Conservation (phyloP, 2,113 vertebrate genomes). For the Boleophthalmus pectinirostris region DNA sequence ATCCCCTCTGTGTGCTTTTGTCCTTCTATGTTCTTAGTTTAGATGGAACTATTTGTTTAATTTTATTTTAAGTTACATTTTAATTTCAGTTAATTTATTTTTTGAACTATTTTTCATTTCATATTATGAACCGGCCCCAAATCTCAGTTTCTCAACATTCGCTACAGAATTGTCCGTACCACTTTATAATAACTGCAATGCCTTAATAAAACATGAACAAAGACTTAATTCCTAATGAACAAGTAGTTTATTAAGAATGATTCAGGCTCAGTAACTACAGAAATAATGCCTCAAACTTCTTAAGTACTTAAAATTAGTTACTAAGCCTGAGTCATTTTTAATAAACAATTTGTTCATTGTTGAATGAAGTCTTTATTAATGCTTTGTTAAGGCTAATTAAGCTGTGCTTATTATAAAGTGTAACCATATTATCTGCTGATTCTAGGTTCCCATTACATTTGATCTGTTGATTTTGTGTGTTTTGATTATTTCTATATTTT, state of each 20-base stretch:
- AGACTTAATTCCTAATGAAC: too few species aligned
- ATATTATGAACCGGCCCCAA: not conserved
- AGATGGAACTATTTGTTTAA: not conserved
- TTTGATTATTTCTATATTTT: not conserved
- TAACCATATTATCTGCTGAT: not conserved
- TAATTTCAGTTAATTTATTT: not conserved
- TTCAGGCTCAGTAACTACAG: too few species aligned
- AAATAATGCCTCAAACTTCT: too few species aligned
- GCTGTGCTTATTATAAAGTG: too few species aligned
- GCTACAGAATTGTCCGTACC: not conserved
- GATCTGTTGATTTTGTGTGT: not conserved
- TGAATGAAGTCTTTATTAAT: too few species aligned
- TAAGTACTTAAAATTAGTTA: too few species aligned
- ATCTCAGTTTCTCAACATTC: not conserved
- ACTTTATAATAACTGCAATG: too few species aligned
- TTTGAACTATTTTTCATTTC: not conserved
- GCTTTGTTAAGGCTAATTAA: too few species aligned
- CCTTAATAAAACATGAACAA: too few species aligned
- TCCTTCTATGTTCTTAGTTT: conserved; percentile 26
- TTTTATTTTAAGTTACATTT: not conserved
- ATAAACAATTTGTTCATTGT: too few species aligned
- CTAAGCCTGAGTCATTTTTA: too few species aligned
- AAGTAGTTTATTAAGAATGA: too few species aligned
- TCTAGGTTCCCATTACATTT: not conserved
- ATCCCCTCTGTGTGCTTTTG: conserved; percentile 11